Percentiles rank a stretch among this genome's conserved stretches.
phyloP scores from a whole-genome alignment of 2,888 invertebrate species.

The Sminthurides aquaticus region DNA sequence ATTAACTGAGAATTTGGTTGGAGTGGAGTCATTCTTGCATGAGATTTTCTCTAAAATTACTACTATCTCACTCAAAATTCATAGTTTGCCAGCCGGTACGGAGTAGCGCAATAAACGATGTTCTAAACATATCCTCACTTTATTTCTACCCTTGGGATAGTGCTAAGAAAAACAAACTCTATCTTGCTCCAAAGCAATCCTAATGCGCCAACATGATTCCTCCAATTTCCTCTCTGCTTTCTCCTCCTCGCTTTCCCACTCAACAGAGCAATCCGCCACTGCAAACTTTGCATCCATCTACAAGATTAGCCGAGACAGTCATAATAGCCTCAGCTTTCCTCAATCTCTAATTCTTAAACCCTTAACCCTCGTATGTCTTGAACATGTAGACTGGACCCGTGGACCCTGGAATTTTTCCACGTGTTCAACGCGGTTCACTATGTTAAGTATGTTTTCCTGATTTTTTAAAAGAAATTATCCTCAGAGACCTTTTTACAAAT shows the following conservation, averaged over 20 bases:
- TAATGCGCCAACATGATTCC: not conserved
- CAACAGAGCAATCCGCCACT: not conserved
- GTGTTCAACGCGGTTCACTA: not conserved
- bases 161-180: not conserved
- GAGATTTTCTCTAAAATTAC: slow-evolving; percentile 4
- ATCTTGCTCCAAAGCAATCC: not conserved
- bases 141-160: not conserved
- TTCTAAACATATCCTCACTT: not conserved
- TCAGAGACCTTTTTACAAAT: not conserved
- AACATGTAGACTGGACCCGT: not conserved
- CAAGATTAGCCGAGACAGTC: not conserved
- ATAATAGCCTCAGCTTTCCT: not conserved
- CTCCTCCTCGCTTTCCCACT: not conserved
- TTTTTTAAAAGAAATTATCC: not conserved
- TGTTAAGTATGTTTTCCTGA: not conserved
- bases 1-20: slow-evolving; percentile 2
- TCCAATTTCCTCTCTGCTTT: not conserved
- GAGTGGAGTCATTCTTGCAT: not conserved
- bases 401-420: no score
- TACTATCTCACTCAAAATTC: slow-evolving; percentile 6
- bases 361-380: no score
- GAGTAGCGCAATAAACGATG: not conserved
- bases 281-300: not conserved
- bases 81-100: not conserved
- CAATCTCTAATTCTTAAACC: no score